Conservation (phyloP, 2,888 invertebrate species). For the Argynnis bischoffii region DNA sequence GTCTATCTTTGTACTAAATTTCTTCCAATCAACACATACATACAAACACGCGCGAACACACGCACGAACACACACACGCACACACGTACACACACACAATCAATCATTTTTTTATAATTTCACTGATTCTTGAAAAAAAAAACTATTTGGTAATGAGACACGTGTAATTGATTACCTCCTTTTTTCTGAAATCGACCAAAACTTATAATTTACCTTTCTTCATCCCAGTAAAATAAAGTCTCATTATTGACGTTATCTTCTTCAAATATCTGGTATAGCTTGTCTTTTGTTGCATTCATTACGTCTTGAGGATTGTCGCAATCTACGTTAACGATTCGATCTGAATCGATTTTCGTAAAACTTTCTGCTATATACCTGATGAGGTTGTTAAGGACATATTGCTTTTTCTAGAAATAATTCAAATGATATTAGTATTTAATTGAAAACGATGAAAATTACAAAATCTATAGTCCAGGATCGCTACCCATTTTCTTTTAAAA, state of each 20-base stretch:
- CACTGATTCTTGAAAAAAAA: too few relatives aligned
- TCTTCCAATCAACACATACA: too few relatives aligned
- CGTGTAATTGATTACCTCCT: too few relatives aligned
- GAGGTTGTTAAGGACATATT: conserved; percentile 54
- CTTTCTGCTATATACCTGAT: conserved; percentile 55
- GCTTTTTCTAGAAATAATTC: conserved; percentile 48
- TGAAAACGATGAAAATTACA: too few relatives aligned
- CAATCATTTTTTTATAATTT: too few relatives aligned
- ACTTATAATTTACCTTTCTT: conserved; percentile 54
- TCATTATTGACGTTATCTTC: conserved; percentile 61
- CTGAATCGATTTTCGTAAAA: conserved; percentile 54
- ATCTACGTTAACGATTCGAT: conserved; percentile 44
- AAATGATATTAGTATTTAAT: neutral
- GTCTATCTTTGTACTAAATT: too few relatives aligned
- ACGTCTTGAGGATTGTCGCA: conserved; percentile 51
- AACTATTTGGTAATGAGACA: too few relatives aligned
- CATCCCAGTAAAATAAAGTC: conserved; percentile 66
- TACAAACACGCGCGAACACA: too few relatives aligned
- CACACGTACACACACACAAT: too few relatives aligned
- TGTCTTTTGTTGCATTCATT: conserved; percentile 55
- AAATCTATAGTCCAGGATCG: too few relatives aligned
- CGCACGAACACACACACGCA: too few relatives aligned
- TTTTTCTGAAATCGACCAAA: neutral
- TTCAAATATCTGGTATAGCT: conserved; percentile 55
- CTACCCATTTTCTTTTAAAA: too few relatives aligned